A percentile compares a stretch with the other conserved stretches of the same genome.
Evolutionary conservation across 35 echinoderm and acorn worm genomes (phyloP).

Genomic region (Ophioderma brevispina): DNA sequence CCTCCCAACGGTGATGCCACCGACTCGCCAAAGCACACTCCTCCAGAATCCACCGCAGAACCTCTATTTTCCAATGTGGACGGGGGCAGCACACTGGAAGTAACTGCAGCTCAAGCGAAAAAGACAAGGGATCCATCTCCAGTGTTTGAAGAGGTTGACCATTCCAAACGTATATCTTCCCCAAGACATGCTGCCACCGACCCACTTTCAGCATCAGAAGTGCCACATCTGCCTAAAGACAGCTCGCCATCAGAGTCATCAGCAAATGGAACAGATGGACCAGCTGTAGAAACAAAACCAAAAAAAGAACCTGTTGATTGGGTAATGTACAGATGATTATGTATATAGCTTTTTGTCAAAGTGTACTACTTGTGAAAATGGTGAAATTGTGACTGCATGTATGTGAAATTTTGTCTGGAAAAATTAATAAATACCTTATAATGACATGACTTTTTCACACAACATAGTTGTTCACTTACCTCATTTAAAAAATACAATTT

Average conservation of each 20-base stretch:
- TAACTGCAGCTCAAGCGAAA: not conserved
- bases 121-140: constrained; percentile 48
- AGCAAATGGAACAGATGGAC: not conserved
- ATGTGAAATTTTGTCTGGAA: too few relatives aligned
- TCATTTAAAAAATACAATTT: too few relatives aligned
- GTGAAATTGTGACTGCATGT: too few relatives aligned
- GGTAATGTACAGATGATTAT: too few relatives aligned
- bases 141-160: constrained; percentile 51
- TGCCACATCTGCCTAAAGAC: too few relatives aligned
- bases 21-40: constrained; percentile 57
- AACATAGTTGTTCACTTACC: too few relatives aligned
- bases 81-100: constrained; percentile 19
- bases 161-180: not conserved
- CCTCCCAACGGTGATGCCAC: constrained; percentile 34
- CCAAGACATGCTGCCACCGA: not conserved
- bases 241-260: not conserved
- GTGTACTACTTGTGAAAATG: too few relatives aligned
- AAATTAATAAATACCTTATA: too few relatives aligned
- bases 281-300: not conserved
- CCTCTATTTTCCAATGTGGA: constrained; percentile 70
- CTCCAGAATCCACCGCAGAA: constrained; percentile 21
- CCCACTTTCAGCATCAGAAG: not conserved
- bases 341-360: too few relatives aligned
- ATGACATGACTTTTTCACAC: too few relatives aligned
- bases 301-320: not conserved